Conservation (phyloP, 2,888 invertebrate species). For the Ecliptopera silaceata region DNA sequence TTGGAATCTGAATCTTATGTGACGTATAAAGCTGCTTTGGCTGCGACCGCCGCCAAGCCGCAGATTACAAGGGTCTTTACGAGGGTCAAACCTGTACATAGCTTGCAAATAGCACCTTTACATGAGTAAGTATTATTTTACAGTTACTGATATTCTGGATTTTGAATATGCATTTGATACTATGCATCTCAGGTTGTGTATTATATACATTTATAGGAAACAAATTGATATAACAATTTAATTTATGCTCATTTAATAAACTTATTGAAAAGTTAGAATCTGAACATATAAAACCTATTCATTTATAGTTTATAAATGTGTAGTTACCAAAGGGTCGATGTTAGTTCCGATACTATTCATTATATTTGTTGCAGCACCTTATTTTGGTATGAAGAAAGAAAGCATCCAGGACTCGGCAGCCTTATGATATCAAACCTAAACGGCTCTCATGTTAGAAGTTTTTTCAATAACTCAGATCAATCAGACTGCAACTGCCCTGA, state of each 20-base stretch:
- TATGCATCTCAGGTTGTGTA: background rate
- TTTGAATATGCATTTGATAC: background rate
- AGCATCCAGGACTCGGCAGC: conserved; percentile 81
- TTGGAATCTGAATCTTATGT: conserved; percentile 78
- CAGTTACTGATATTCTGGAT: background rate
- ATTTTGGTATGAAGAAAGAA: conserved; percentile 89
- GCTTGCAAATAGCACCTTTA: conserved; percentile 89
- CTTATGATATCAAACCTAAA: conserved; percentile 85
- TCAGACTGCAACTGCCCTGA: conserved; percentile 86
- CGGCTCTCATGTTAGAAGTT: conserved; percentile 80
- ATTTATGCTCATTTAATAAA: too few species aligned
- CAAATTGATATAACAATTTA: background rate
- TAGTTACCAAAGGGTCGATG: background rate
- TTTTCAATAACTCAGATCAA: conserved; percentile 76
- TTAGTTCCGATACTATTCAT: conserved; percentile 4
- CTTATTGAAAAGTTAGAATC: too few species aligned
- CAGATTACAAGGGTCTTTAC: conserved; percentile 80
- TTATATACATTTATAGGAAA: too few species aligned
- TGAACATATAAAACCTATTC: too few species aligned
- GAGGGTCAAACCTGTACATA: conserved; percentile 83
- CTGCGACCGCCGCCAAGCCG: conserved; percentile 81
- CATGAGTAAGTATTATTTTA: conserved; percentile 80
- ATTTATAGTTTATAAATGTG: background rate
- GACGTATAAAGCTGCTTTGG: conserved; percentile 86
- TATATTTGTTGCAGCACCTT: conserved; percentile 79